Conservation (phyloP, 1,140 invertebrate species). For the Bombus impatiens region DNA sequence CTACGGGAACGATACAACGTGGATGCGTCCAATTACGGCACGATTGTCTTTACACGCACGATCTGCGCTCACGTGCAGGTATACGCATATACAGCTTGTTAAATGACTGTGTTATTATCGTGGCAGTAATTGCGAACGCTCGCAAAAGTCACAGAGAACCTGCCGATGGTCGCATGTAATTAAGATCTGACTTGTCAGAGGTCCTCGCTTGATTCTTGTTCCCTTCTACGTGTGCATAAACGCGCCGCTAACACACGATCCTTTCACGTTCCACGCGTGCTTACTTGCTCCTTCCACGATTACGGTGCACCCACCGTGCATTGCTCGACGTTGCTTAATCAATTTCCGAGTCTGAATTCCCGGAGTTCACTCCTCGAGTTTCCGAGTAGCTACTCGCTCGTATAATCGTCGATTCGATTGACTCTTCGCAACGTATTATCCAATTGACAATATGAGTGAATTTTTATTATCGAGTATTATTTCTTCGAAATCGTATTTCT, state of each 20-base stretch:
- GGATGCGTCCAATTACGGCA: conserved; percentile 22
- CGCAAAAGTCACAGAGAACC: conserved; percentile 46
- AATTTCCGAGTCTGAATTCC: conserved; percentile 32
- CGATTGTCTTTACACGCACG: conserved; percentile 29
- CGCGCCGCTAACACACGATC: conserved; percentile 45
- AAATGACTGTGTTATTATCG: conserved; percentile 54
- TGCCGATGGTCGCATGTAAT: conserved; percentile 64
- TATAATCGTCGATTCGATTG: not conserved
- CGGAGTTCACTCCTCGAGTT: conserved; percentile 22
- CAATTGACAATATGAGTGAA: not conserved
- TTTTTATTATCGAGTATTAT: not conserved
- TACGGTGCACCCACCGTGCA: conserved; percentile 47
- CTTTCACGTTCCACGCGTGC: conserved; percentile 63
- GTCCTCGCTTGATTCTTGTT: conserved; percentile 48
- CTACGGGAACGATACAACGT: not conserved
- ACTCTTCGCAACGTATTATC: not conserved
- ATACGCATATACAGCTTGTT: not conserved
- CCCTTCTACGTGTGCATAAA: conserved; percentile 38
- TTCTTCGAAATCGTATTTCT: not conserved
- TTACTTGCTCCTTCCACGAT: conserved; percentile 53
- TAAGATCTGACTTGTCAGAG: conserved; percentile 67
- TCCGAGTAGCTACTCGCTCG: not conserved
- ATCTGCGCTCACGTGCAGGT: not conserved
- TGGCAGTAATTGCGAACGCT: conserved; percentile 47
- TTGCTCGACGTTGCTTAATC: conserved; percentile 60